Base-by-base conservation (phyloP, 2,888 invertebrate species). In the Julus scanicus region DNA sequence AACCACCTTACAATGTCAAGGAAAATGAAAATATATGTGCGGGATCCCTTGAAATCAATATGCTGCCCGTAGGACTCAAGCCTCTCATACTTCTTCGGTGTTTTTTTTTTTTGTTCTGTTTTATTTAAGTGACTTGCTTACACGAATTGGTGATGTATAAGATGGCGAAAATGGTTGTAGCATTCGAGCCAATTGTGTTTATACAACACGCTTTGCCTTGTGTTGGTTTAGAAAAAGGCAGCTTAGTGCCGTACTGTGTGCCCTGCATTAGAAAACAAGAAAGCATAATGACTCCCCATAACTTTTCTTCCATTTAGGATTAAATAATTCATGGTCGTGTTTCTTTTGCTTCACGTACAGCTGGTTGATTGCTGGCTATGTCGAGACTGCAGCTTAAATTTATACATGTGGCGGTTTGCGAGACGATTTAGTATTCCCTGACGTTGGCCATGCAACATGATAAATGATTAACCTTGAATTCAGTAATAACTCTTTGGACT, bases 371-470 rank as follows among this genome's bases (percentile, higher is more conserved):
- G 80, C 37, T 3, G 80, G 37, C 80, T 37, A 20, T 37, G 80
- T 37, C 80, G 80, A 80, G 80, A 80, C 80, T 80, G 80, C 2
- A 29, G 80, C 80, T 80, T 80, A 80, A 80, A 80, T 80, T 80
- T 80, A 37, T 80, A 37, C 80, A 37, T 80, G 80, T 37, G 80
- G 11, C 29, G 29, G 29, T 29, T 20, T 71, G 6, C 20, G 2
- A 29, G 71, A 29, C 29, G 80, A 80, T 80, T 80, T 80, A 0
- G 80, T 80, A 80, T 80, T 80, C 80, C 20, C 63, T 37, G 63
- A 1, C 11, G 80, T 37, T 80, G 80, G 80, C 37, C 80, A 8
- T 80, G 80, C 80, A 29, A 80, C 80, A 29, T 80, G 80, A 80
- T 37, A 37, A 80, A 80, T 80, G 80, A 37, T 37, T 80, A 80